Conservation (phyloP, 2,797 vertebrate genomes). For the Notolabrus celidotus region DNA sequence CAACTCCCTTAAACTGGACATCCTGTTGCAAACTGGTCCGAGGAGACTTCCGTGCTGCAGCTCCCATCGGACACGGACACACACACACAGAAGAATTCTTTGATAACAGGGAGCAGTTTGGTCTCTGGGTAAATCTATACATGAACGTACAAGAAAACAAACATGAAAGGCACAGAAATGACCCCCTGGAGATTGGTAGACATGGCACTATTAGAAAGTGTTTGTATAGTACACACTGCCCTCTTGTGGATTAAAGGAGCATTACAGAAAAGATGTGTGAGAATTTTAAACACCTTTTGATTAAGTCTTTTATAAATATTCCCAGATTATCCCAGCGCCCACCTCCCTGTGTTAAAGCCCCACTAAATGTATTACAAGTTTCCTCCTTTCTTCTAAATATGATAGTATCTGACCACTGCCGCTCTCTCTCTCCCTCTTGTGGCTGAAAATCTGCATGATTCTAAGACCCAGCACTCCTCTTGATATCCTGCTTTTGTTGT, state of each 20-base stretch:
- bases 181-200: slow-evolving; percentile 6
- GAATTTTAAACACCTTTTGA: background rate
- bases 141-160: slow-evolving; percentile 49
- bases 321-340: background rate
- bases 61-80: slow-evolving; percentile 37
- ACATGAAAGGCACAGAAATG: slow-evolving; percentile 11
- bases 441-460: slow-evolving; percentile 62
- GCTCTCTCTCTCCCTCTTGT: slow-evolving; percentile 62
- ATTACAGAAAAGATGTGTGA: slow-evolving; percentile 1
- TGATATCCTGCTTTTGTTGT: slow-evolving; percentile 49
- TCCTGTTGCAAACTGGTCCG: slow-evolving; percentile 64
- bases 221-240: slow-evolving; percentile 39
- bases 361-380: slow-evolving; percentile 2
- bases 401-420: slow-evolving; percentile 19
- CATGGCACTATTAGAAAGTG: background rate
- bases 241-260: slow-evolving; percentile 63
- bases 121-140: slow-evolving; percentile 28
- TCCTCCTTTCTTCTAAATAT: slow-evolving; percentile 1
- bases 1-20: slow-evolving; percentile 60
- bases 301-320: background rate
- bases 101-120: slow-evolving; percentile 20
- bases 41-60: slow-evolving; percentile 49
- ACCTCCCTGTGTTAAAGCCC: slow-evolving; percentile 1
- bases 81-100: slow-evolving; percentile 29
- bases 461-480: slow-evolving; percentile 8